Evolutionary conservation across 1,140 invertebrate genomes (phyloP), one percentile per base, ranked within the genome.

Genomic region (Cotesia typhae): DNA sequence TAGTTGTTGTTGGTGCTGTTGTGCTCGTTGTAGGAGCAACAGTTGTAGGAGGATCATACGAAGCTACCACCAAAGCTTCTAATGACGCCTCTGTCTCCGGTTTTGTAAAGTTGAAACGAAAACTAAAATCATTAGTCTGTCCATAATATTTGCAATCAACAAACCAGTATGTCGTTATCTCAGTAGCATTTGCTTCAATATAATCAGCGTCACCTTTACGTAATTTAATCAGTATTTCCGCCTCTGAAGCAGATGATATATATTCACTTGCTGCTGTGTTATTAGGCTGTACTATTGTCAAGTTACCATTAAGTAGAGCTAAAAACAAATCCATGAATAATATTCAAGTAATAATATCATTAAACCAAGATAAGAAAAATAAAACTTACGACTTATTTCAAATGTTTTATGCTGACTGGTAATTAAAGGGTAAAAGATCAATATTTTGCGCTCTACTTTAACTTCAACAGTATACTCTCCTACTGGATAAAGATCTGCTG

Each of bases 81-180:
- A 94, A 82, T n/a, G 87, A 84, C 78, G 92, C 89, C n/a, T 88
- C 84, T 74, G 84, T 78, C 79, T 90, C 90, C 12, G 90, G 80
- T 74, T 87, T 85, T 1, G 88, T 87, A 79, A 93, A 94, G 77
- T 90, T 92, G 72, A 89, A 90, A 65, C 83, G 79, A 72, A 92
- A 91, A 28, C 85, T 82, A 38, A 90, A 88, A 81, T 91, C 88
- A 63, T 84, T 85, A 0, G 90, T 90, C 70, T 89, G 83, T 52
- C 92, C 93, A 70, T 92, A 89, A 83, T 91, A 92, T 75, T 88
- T 85, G 78, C 93, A 95, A 79, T 94, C 91, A 57, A 94, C 87
- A 79, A 94, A 94, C 94, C 94, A 95, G 80, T 90, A 93, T 7
- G 91, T 92, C 17, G 88, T 82, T 12, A 93, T 84, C 28, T 87